A percentile compares a stretch with the other conserved stretches of the same genome.
These are phyloP conservation scores for Cydia amplana DNA, from an alignment of 1,140 invertebrate genomes.

Conservation along the genomic window DNA sequence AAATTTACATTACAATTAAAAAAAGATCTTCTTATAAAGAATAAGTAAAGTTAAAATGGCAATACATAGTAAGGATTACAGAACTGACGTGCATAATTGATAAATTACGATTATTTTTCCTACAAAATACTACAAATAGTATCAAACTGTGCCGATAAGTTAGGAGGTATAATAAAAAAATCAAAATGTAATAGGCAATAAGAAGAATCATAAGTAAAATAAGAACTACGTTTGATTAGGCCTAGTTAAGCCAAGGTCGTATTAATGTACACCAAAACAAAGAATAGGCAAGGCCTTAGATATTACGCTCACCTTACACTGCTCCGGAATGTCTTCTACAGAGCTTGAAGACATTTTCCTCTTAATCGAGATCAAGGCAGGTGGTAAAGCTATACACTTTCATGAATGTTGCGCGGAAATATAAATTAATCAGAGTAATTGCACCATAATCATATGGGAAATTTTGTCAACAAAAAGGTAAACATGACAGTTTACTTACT, in stretches of 20 bases:
- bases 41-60: not conserved
- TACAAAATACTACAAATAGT: not conserved
- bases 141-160: not conserved
- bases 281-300: conserved; percentile 22
- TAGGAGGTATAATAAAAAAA: not conserved
- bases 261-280: conserved; percentile 23
- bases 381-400: not conserved
- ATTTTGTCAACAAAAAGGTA: conserved; percentile 37
- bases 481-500: conserved; percentile 36
- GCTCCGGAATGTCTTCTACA: conserved; percentile 65
- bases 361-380: not conserved
- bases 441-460: conserved; percentile 30
- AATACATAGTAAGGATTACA: not conserved
- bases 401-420: conserved; percentile 16
- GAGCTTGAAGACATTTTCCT: conserved; percentile 64
- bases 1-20: too few relatives aligned
- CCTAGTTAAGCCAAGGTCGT: conserved; percentile 24
- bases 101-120: not conserved
- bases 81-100: not conserved
- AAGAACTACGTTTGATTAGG: conserved; percentile 7
- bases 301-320: conserved; percentile 58
- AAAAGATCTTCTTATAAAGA: not conserved
- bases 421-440: not conserved
- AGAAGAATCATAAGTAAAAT: not conserved
- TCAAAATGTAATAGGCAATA: not conserved